A percentile compares a stretch with the other conserved stretches of the same genome.
Evolutionary conservation across 2,797 vertebrate genomes (phyloP).

Genomic region (Linurgus olivaceus): DNA sequence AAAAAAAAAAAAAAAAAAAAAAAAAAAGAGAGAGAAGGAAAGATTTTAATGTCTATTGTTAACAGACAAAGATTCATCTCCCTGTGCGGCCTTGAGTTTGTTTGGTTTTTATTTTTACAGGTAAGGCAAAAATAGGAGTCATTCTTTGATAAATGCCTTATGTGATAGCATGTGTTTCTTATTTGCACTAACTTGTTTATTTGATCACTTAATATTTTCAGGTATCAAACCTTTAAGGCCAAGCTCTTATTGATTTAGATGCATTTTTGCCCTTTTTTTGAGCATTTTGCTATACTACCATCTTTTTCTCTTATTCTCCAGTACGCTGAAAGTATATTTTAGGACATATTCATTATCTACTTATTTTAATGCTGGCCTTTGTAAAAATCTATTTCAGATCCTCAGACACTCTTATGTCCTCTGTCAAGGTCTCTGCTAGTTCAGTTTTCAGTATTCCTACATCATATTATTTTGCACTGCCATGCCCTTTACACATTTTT

Average conservation of each 20-base stretch:
- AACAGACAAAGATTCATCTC: neutral
- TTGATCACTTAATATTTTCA: neutral
- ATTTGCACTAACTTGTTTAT: neutral
- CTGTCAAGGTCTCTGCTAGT: slow-evolving; percentile 3
- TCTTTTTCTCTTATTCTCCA: neutral
- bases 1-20: neutral
- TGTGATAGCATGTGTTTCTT: neutral
- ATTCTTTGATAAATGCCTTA: neutral
- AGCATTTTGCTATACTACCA: neutral
- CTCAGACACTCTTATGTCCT: neutral
- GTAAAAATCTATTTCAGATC: neutral
- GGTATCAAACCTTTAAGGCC: neutral
- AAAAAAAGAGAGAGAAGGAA: too few species aligned
- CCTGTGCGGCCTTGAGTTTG: neutral
- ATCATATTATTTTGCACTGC: neutral
- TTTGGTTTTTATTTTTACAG: neutral
- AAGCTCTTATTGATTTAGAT: neutral
- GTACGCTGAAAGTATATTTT: neutral
- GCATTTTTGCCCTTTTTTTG: neutral
- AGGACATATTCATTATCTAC: neutral
- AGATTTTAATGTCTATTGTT: neutral
- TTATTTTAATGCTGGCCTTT: slow-evolving; percentile 4
- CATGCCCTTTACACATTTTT: slow-evolving; percentile 1
- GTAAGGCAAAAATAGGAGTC: neutral
- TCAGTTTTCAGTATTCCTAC: neutral